Evolutionary conservation across 92 coral and sea anemone genomes (phyloP), one percentile per base, ranked within the genome.

Genomic region (Meandrina meandrites): DNA sequence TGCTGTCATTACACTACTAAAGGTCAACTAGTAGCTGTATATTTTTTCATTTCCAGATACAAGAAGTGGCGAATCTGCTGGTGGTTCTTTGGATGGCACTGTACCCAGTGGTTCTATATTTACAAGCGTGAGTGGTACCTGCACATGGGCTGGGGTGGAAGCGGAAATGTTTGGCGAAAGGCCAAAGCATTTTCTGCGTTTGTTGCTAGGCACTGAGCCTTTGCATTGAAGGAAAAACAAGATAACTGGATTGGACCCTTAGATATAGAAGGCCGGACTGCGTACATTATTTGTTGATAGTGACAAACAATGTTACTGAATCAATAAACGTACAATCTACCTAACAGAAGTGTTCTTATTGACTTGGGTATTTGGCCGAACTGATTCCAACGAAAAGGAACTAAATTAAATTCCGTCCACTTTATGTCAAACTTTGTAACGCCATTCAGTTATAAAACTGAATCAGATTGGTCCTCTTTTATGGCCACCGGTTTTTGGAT

Each of bases 121-220:
- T 81, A 71, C 56, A 21, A 56, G n/a, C 84, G 16, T 45, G 53
- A 80, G 57, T 87, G 90, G 90, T 87, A 67, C 47, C 86, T 82
- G 71, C 84, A 68, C 76, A 80, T 87, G 90, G 90, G 90, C 37
- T 87, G 90, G 90, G 90, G 90, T 8, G 81, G 90, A 70, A 45
- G 51, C 10, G 40, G 70, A 3, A 87, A 87, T 21, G 36, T 3
- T 51, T 87, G 86, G 90, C 50, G 53, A 32, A 72, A 81, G 31
- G 85, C 85, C 0, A 64, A 81, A 76, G 81, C 85, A 19, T 78
- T 54, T 21, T 79, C 85, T 62, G 89, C 89, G 18, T 86, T 78
- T 48, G 89, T 79, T 18, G 89, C 89, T 8, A 34, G 45, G 58
- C 58, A 22, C 58, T 79, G 48, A 79, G 24, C 82, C 68, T 10